Evolutionary conservation across 2,888 invertebrate species (phyloP).

Genomic region (Eumacrocentrus americanus): DNA sequence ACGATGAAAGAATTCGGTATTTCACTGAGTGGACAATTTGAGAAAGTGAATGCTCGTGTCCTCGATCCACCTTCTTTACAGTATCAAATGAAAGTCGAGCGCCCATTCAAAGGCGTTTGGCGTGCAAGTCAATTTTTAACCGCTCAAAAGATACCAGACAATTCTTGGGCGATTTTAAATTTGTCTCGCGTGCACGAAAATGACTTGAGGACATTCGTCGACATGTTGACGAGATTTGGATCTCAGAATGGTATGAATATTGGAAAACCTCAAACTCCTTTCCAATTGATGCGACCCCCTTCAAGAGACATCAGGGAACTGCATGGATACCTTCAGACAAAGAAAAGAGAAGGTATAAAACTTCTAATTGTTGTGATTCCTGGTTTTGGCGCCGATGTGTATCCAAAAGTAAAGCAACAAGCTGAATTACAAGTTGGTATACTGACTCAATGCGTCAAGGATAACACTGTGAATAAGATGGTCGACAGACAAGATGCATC

Average conservation of each 20-base stretch:
- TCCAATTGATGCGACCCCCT: slow-evolving; percentile 27
- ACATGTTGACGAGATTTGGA: slow-evolving; percentile 12
- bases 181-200: slow-evolving; percentile 46
- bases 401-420: slow-evolving; percentile 68
- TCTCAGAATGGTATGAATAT: slow-evolving; percentile 48
- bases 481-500: slow-evolving; percentile 63
- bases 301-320: slow-evolving; percentile 30
- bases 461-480: slow-evolving; percentile 60
- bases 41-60: slow-evolving; percentile 78
- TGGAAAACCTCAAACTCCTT: slow-evolving; percentile 41
- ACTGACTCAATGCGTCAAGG: slow-evolving; percentile 77
- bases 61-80: slow-evolving; percentile 77
- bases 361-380: slow-evolving; percentile 72
- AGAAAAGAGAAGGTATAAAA: slow-evolving; percentile 55
- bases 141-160: slow-evolving; percentile 36
- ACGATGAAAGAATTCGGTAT: slow-evolving; percentile 83
- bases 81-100: slow-evolving; percentile 63
- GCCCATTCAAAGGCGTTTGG: slow-evolving; percentile 62
- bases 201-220: slow-evolving; percentile 43
- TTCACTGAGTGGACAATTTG: slow-evolving; percentile 75
- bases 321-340: slow-evolving; percentile 40
- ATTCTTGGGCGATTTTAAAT: slow-evolving; percentile 63
- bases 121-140: slow-evolving; percentile 56
- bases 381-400: slow-evolving; percentile 4
- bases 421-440: slow-evolving; percentile 74